Conservation (phyloP, 2,797 vertebrate genomes). For the Sorex maritimensis region DNA sequence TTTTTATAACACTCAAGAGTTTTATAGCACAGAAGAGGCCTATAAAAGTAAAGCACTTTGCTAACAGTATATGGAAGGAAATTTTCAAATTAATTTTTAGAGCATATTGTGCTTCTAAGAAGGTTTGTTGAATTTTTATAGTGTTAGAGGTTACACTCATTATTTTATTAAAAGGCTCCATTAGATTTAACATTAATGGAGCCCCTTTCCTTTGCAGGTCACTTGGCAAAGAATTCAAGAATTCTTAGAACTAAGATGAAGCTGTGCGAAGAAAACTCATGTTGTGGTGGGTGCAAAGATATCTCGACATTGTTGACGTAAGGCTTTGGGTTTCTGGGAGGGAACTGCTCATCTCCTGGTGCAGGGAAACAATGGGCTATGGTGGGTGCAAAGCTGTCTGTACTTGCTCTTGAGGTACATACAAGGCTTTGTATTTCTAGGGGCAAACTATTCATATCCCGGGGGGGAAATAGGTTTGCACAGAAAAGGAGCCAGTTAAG, state of each 20-base stretch:
- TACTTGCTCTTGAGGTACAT: too few species aligned
- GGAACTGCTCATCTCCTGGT: not conserved
- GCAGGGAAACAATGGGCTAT: not conserved
- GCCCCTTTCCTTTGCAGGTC: constrained; percentile 56
- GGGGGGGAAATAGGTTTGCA: too few species aligned
- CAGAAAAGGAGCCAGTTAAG: not conserved
- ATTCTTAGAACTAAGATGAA: not conserved
- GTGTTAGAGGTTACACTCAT: constrained; percentile 84
- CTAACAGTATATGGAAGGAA: constrained; percentile 81
- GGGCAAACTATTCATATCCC: too few species aligned
- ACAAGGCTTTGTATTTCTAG: too few species aligned
- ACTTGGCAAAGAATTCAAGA: constrained; percentile 52
- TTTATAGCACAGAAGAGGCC: constrained; percentile 84
- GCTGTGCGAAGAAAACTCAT: not conserved
- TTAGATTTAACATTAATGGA: constrained; percentile 64
- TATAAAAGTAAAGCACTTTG: constrained; percentile 71
- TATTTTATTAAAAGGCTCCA: constrained; percentile 76
- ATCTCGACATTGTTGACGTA: not conserved
- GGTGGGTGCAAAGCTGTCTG: not conserved
- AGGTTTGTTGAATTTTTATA: constrained; percentile 85
- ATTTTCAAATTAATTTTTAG: constrained; percentile 87
- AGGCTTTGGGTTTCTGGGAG: not conserved
- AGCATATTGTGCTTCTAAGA: constrained; percentile 84
- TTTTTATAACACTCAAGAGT: constrained; percentile 80
- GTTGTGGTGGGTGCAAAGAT: not conserved